Conservation (phyloP, 53 echinoderm and acorn worm genomes). For the Apostichopus leukothele region DNA sequence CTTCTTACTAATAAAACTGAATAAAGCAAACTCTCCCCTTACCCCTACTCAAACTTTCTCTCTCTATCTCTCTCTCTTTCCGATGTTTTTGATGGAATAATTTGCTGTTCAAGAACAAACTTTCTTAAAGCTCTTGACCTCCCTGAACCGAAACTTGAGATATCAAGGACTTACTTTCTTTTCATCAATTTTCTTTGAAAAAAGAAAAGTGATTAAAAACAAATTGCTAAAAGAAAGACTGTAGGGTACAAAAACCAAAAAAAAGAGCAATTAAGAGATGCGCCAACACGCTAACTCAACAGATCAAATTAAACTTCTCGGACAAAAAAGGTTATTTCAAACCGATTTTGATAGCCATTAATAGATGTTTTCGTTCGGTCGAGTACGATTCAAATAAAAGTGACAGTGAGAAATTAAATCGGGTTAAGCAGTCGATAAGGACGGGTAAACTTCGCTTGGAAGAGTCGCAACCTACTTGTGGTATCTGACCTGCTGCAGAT, state of each 20-base stretch:
- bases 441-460: no score
- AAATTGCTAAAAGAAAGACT: not conserved
- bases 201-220: not conserved
- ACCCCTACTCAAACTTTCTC: no score
- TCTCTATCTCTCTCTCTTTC: no score
- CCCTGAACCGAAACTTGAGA: constrained; percentile 10
- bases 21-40: no score
- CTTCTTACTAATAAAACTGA: no score
- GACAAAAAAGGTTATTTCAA: not conserved
- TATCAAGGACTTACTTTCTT: constrained; percentile 1
- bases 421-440: not conserved
- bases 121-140: constrained; percentile 13
- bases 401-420: not conserved
- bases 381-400: not conserved
- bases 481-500: no score
- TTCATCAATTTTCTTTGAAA: constrained; percentile 1
- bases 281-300: not conserved
- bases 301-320: not conserved
- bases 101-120: not conserved
- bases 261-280: not conserved
- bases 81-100: not conserved
- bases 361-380: not conserved
- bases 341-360: not conserved
- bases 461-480: no score
- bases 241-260: not conserved